These are phyloP conservation scores for Brachyalestes nurse DNA, from an alignment of 2,797 vertebrate genomes.

Conservation along the genomic window DNA sequence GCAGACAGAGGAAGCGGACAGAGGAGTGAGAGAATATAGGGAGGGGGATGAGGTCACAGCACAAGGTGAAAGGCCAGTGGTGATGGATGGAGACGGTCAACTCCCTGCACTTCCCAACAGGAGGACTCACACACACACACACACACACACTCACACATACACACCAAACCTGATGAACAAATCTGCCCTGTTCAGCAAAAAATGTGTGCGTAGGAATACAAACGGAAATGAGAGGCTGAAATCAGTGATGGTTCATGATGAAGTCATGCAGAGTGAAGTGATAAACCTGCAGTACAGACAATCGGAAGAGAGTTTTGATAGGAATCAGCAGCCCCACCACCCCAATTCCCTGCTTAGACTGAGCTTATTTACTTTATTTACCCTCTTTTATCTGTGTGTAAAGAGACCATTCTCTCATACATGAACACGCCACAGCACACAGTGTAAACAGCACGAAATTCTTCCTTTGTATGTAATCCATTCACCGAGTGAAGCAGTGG, in stretches of 20 bases:
- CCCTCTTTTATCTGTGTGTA: no score
- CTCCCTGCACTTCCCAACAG: slow-evolving; percentile 6
- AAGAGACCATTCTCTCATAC: no score
- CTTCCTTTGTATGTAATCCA: no score
- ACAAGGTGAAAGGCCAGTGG: slow-evolving; percentile 1
- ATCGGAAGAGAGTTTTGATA: slow-evolving; percentile 13
- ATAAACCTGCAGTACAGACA: slow-evolving; percentile 16
- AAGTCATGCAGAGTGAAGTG: slow-evolving; percentile 29
- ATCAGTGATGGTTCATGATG: slow-evolving; percentile 39
- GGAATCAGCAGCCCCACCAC: background rate
- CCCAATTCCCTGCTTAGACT: background rate
- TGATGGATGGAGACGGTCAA: background rate
- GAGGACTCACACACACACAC: no score
- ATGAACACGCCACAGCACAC: no score
- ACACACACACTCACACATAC: no score
- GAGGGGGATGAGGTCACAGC: background rate
- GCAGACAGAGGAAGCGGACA: background rate
- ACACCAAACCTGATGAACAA: background rate
- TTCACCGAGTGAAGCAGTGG: no score
- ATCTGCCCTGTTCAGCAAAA: background rate
- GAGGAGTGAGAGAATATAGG: background rate
- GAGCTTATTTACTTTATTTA: background rate
- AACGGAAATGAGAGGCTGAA: background rate
- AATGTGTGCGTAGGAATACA: background rate
- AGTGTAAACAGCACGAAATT: no score